Evolutionary conservation across 2,888 invertebrate species (phyloP), one percentile per base, ranked within the genome.

Genomic region (Cynaeus angustus): DNA sequence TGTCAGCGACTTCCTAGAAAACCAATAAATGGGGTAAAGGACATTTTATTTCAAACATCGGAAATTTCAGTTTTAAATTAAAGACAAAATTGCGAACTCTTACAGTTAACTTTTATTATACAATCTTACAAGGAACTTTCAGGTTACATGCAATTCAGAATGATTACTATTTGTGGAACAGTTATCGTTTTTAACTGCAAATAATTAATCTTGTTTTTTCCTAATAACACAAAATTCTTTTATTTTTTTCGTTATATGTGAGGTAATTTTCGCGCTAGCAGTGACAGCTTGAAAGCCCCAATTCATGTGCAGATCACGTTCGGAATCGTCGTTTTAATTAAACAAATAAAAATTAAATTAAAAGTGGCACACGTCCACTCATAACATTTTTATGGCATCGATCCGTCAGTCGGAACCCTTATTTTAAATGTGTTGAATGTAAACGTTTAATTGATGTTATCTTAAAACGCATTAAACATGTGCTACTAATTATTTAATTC

Each of bases 401-500:
- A 62, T 62, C 62, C 37, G 37, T 41, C 50, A 7, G 37, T 37
- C 46, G 30, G 30, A 16, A 41, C 62, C 62, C 50, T 50, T 62
- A 62, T 62, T 62, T 62, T 37, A 37, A 62, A 62, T 62, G 62
- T 62, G 65, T 53, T 65, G 33, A 53, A 43, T 65, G 55, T 65
- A 30, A 53, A 65, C 43, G 55, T 55, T 53, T 65, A 53, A 65
- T 65, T 56, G 66, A 66, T 66, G 48, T 45, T 65, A 65, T 65
- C 65, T 43, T 45, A n/a, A 30, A 38, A 8, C 62, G 46, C 52
- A 5, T 33, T 21, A 12, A 45, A 38, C 66, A 37, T 56, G 28
- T 56, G 48, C 10, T 38, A 10, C 66, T 56, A 56, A 66, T 66
- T 56, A 66, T 53, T 48, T 66, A 56, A 56, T 66, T 56, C 33